phyloP scores from a whole-genome alignment of 2,888 invertebrate species.

The Digitonthophagus gazella region DNA sequence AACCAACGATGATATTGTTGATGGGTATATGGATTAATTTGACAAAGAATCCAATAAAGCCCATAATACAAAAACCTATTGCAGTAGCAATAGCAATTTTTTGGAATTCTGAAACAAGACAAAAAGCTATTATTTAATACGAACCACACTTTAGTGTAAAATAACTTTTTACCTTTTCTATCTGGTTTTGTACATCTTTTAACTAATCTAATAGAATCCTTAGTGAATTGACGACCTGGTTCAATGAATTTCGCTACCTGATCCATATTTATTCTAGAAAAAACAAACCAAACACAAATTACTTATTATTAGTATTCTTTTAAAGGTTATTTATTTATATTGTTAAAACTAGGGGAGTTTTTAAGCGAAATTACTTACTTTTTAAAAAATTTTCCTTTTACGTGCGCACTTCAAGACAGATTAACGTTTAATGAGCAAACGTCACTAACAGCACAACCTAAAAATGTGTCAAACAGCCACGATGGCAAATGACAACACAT shows the following conservation, averaged over 20 bases:
- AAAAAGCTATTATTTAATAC: constrained; percentile 5
- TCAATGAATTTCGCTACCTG: constrained; percentile 93
- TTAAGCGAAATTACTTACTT: constrained; percentile 3
- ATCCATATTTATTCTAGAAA: constrained; percentile 71
- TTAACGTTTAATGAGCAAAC: constrained; percentile 7
- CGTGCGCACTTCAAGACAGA: constrained; percentile 4
- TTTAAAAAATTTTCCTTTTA: constrained; percentile 6
- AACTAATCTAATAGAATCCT: constrained; percentile 96
- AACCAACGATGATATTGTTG: constrained; percentile 92
- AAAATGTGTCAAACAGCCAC: constrained; percentile 25
- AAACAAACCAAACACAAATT: constrained; percentile 4
- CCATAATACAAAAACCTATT: constrained; percentile 99
- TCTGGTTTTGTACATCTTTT: constrained; percentile 99
- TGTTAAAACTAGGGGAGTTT: background rate
- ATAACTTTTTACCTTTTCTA: constrained; percentile 74
- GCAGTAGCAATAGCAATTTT: constrained; percentile 99
- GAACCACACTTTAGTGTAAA: background rate
- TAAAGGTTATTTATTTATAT: no score
- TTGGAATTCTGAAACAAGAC: constrained; percentile 83
- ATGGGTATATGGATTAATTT: constrained; percentile 99
- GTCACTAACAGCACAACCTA: constrained; percentile 3
- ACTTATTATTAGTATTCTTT: no score
- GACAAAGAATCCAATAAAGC: constrained; percentile 99
- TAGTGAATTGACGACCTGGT: constrained; percentile 94
- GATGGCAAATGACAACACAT: constrained; percentile 25